These are phyloP conservation scores for Neoascia interrupta DNA, from an alignment of 2,888 invertebrate genomes.

Conservation along the genomic window DNA sequence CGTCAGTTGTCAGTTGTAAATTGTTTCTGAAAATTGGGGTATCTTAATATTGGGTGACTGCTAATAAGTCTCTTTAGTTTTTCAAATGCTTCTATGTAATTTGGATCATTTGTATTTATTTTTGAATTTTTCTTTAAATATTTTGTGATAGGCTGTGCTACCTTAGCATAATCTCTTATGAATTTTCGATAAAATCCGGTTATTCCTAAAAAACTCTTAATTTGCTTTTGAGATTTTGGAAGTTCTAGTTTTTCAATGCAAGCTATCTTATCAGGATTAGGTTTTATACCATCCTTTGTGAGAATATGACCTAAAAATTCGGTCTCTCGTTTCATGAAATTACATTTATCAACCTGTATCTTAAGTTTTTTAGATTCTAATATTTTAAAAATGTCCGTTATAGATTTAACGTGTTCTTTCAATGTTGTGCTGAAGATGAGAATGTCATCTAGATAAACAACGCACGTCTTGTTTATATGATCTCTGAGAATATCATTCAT, in stretches of 20 bases:
- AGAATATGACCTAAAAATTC: conserved; percentile 65
- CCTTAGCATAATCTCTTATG: conserved; percentile 60
- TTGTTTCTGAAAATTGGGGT: conserved; percentile 20
- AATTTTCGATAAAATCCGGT: conserved; percentile 71
- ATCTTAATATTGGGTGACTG: conserved; percentile 14
- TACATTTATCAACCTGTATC: conserved; percentile 42
- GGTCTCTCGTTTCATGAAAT: conserved; percentile 71
- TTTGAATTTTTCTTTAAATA: conserved; percentile 37
- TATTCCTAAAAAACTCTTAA: conserved; percentile 68
- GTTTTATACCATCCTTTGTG: conserved; percentile 70
- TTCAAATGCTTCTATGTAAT: conserved; percentile 30
- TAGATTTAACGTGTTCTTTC: not conserved
- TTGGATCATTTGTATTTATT: conserved; percentile 20
- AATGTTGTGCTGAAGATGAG: not conserved
- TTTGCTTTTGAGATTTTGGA: conserved; percentile 61
- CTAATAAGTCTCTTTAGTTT: conserved; percentile 17
- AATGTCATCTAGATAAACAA: conserved; percentile 8
- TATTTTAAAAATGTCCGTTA: not conserved
- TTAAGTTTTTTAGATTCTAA: not conserved
- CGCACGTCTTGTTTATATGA: not conserved
- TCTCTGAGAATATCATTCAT: conserved; percentile 26
- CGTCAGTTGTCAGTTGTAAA: conserved; percentile 1
- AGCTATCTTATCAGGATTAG: conserved; percentile 70
- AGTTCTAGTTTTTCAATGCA: conserved; percentile 65
- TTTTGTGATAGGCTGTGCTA: conserved; percentile 37